Conservation (phyloP, 2,113 vertebrate species). For the Psilopogon haemacephalus region DNA sequence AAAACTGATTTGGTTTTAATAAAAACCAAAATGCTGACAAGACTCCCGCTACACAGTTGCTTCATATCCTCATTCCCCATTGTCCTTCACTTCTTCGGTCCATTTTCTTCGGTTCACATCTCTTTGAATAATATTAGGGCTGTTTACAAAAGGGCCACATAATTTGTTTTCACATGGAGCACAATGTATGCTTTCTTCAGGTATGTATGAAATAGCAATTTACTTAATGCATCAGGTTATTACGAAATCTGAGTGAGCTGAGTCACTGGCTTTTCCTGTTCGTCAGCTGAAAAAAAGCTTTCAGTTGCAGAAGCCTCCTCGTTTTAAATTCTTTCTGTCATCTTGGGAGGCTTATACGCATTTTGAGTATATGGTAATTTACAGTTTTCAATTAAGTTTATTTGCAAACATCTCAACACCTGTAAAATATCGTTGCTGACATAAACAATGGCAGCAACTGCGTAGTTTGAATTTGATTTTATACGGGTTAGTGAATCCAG, state of each 20-base stretch:
- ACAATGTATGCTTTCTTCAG: neutral
- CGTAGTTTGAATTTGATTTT: neutral
- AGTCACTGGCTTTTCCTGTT: constrained; percentile 33
- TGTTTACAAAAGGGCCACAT: neutral
- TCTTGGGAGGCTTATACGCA: neutral
- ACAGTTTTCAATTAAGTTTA: constrained; percentile 36
- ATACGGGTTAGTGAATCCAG: neutral
- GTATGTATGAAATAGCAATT: neutral
- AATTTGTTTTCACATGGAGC: neutral
- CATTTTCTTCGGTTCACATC: neutral
- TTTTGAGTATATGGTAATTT: constrained; percentile 20
- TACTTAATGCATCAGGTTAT: neutral
- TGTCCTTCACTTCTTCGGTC: neutral
- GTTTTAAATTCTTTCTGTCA: constrained; percentile 25
- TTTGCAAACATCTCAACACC: constrained; percentile 42
- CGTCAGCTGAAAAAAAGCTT: neutral
- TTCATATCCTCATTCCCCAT: neutral
- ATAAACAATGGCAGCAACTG: neutral
- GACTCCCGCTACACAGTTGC: neutral
- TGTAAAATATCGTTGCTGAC: constrained; percentile 3
- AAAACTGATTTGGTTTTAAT: neutral
- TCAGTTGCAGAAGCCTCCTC: constrained; percentile 9
- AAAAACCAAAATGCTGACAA: neutral
- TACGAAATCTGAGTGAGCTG: neutral
- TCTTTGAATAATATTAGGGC: neutral